Base-by-base conservation (phyloP, 1,140 invertebrate genomes). In the Homarus americanus region DNA sequence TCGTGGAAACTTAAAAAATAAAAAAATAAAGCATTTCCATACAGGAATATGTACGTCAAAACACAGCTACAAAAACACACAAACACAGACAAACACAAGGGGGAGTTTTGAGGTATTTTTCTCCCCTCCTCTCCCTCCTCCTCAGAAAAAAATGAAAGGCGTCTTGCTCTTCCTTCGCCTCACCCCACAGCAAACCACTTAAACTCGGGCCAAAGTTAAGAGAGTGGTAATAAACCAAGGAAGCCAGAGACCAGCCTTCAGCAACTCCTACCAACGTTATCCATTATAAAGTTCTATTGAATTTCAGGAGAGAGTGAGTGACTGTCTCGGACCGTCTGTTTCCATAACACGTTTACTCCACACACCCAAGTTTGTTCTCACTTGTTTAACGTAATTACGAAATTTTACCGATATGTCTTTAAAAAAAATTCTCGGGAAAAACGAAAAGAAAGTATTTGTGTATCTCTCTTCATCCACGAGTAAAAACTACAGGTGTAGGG, bases 121-220 rank as follows among this genome's bases (percentile, higher is more conserved):
- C 3, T 75, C 28, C 9, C 72, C 40, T 24, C 34, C 20, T 72
- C 20, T 20, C 28, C 72, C 28, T n/a, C n/a, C n/a, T n/a, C n/a
- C n/a, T n/a, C n/a, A 24, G 2, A 49, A 41, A 78, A n/a, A 41
- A 7, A 40, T 4, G 7, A 24, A 2, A 75, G 38, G 12, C 41
- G 38, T 78, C 4, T 78, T 40, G 15, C 36, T 78, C 36, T 0
- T 40, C 15, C 75, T 40, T 4, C 34, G 36, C 36, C 75, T 41
- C 12, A 40, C 15, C 41, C 32, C 24, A 78, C 36, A 78, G 36
- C 36, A 34, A 40, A 75, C 72, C 75, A 78, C 75, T 78, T 78
- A 78, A 78, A 78, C 75, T 78, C 28, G 36, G 34, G 75, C 36
- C 75, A 36, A 78, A 78, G 75, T 78, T 40, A 40, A 36, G 75